These are phyloP conservation scores for Strix occidentalis DNA, from an alignment of 2,797 vertebrate species.

Conservation along the genomic window DNA sequence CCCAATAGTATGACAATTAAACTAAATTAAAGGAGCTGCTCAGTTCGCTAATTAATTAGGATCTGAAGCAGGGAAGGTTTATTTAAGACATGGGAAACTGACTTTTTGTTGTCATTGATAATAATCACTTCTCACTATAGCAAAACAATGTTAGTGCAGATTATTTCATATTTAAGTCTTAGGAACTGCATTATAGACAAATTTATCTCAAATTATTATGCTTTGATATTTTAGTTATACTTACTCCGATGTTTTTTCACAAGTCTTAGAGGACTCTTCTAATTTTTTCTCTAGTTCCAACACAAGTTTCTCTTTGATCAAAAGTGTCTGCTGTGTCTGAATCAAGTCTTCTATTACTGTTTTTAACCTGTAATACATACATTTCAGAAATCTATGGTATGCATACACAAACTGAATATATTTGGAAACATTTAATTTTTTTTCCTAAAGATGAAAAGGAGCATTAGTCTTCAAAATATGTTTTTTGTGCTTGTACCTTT, in stretches of 20 bases:
- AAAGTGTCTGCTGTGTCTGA: constrained; percentile 85
- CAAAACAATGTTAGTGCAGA: neutral
- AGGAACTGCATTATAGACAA: neutral
- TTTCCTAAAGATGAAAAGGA: neutral
- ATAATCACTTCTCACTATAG: neutral
- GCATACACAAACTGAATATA: neutral
- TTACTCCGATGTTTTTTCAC: constrained; percentile 89
- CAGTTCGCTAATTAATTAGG: neutral
- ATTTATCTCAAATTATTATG: neutral
- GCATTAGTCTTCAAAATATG: neutral
- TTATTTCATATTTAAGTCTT: neutral
- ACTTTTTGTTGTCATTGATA: neutral
- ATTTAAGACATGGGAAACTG: neutral
- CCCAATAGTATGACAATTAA: no score
- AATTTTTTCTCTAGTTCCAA: constrained; percentile 85
- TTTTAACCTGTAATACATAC: constrained; percentile 79
- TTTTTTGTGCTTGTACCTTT: neutral
- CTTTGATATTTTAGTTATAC: constrained; percentile 45
- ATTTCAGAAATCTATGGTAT: neutral
- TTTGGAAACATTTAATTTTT: neutral
- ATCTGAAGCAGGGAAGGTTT: neutral
- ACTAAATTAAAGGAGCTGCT: neutral
- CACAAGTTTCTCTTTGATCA: constrained; percentile 85
- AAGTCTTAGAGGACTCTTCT: constrained; percentile 82
- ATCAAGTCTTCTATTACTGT: constrained; percentile 85